Base-by-base conservation (phyloP, 2,888 invertebrate species). In the Eurytoma californica region DNA sequence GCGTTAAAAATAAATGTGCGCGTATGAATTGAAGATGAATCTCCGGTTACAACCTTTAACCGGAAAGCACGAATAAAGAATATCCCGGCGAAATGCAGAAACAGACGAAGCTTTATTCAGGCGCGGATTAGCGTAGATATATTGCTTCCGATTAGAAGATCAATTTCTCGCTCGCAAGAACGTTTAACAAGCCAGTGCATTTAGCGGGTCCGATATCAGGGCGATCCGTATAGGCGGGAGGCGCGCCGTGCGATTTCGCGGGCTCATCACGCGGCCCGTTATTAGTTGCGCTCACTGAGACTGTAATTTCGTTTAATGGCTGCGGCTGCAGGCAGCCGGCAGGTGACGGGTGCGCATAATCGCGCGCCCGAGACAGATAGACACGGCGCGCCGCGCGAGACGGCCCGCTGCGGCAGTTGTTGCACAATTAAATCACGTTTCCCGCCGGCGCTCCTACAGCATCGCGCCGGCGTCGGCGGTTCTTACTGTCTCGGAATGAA, bases 401-500 rank as follows among this genome's bases (percentile, higher is more conserved):
- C 20, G 18, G 51, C n/a, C 20, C 9, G 61, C 68, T 7, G 49
- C 18, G n/a, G 60, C 39, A 53, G 67, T 58, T 20, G 69, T 70
- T 49, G 55, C 55, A 67, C 73, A 77, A 77, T 77, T 80, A 77
- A 80, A 77, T 80, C 66, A 74, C 72, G 51, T 55, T 20, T 47
- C 24, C 55, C 53, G 12, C 18, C 20, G 30, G 55, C 2, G 28
- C 20, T 18, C 3, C 12, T 13, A 18, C 7, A 51, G 76, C 53
- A 60, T 51, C 13, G 47, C 60, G 20, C 3, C 24, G n/a, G 66
- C 55, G 30, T 39, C 20, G 13, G 63, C 58, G 65, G 18, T 61
- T 75, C 65, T 72, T 66, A 66, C 79, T 67, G 66, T 67, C 69
- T 65, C 39, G 72, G 65, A 80, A 80, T 72, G 77, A 77, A 80